Evolutionary conservation across 2,888 invertebrate genomes (phyloP).

Genomic region (Cheilosia pagana): DNA sequence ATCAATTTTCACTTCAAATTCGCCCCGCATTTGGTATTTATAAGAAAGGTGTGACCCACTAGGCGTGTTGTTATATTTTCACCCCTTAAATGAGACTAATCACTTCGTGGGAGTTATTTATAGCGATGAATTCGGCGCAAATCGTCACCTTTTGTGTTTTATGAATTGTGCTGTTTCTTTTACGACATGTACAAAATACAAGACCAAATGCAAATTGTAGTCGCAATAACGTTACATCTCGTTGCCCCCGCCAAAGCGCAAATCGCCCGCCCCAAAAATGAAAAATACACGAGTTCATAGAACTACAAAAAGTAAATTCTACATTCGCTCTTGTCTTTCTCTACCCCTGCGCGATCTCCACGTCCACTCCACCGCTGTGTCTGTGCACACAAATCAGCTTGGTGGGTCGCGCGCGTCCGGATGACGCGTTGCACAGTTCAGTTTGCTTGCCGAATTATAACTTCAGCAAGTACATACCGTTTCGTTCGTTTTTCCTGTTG

Average conservation of each 20-base stretch:
- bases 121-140: slow-evolving; percentile 24
- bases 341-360: neutral
- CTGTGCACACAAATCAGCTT: slow-evolving; percentile 50
- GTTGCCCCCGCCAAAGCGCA: slow-evolving; percentile 13
- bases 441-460: slow-evolving; percentile 56
- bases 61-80: slow-evolving; percentile 37
- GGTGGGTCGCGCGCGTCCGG: slow-evolving; percentile 63
- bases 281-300: slow-evolving; percentile 46
- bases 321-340: neutral
- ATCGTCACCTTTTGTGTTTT: slow-evolving; percentile 1
- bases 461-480: slow-evolving; percentile 47
- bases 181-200: slow-evolving; percentile 4
- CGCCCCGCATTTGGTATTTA: slow-evolving; percentile 23
- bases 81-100: slow-evolving; percentile 28
- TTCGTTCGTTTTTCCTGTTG: slow-evolving; percentile 32
- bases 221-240: slow-evolving; percentile 17
- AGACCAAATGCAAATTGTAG: slow-evolving; percentile 15
- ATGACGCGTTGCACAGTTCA: slow-evolving; percentile 63
- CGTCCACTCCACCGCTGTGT: neutral
- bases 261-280: slow-evolving; percentile 30
- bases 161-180: neutral
- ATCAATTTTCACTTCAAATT: slow-evolving; percentile 35
- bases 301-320: slow-evolving; percentile 47
- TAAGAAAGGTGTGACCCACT: slow-evolving; percentile 48
- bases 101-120: slow-evolving; percentile 1